These are phyloP conservation scores for Grammomys dolichurus DNA, from an alignment of 2,113 vertebrate genomes.

Conservation along the genomic window DNA sequence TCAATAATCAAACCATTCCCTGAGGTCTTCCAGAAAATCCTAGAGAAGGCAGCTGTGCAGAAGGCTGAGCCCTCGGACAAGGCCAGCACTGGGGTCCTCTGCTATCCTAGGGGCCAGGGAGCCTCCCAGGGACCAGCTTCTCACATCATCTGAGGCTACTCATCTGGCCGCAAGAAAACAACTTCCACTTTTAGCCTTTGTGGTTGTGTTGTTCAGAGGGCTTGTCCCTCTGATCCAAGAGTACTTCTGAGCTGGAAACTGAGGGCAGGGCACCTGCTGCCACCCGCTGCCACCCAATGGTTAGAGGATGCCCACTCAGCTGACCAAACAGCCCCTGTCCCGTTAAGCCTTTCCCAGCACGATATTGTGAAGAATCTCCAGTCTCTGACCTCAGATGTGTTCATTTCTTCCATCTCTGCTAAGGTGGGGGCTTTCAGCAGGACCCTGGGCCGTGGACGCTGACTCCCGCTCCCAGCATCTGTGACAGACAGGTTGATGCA, in stretches of 20 bases:
- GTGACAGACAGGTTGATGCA: slow-evolving; percentile 92
- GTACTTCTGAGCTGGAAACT: not conserved
- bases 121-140: not conserved
- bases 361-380: too few species aligned
- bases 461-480: slow-evolving; percentile 67
- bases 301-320: accelerated
- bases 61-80: not conserved
- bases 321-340: accelerated
- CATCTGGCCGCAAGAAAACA: too few species aligned
- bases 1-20: not conserved
- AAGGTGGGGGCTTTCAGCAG: slow-evolving; percentile 96
- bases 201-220: not conserved
- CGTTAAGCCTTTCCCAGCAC: not conserved
- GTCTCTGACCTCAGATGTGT: slow-evolving; percentile 91
- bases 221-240: not conserved
- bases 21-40: not conserved
- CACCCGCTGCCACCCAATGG: not conserved
- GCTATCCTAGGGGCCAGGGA: accelerated
- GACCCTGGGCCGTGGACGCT: slow-evolving; percentile 87
- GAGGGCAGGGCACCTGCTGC: not conserved
- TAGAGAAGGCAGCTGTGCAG: not conserved
- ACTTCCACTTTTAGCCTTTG: not conserved
- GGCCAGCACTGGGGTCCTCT: not conserved
- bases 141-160: not conserved
- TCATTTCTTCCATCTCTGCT: slow-evolving; percentile 99